phyloP scores from a whole-genome alignment of 2,113 vertebrate genomes.

The Lepus americanus region DNA sequence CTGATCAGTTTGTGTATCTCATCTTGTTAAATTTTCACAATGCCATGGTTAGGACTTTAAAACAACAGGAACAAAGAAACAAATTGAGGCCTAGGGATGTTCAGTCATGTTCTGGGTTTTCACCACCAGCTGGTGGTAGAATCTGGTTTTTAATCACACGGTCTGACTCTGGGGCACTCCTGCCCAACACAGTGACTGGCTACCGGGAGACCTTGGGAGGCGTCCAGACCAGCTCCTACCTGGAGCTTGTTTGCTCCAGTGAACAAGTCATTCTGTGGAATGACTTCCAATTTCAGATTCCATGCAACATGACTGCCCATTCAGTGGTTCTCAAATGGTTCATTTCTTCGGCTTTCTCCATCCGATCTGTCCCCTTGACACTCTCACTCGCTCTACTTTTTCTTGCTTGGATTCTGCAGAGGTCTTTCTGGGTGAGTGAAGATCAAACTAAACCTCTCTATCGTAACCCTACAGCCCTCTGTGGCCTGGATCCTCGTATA shows the following conservation, averaged over 20 bases:
- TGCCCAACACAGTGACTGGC: neutral
- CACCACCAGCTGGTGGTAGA: neutral
- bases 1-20: neutral
- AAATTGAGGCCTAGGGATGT: neutral
- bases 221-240: fast-evolving
- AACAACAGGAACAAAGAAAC: neutral
- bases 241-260: neutral
- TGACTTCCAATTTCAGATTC: neutral
- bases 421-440: neutral
- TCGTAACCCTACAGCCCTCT: no score
- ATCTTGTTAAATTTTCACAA: neutral
- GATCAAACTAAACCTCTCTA: neutral
- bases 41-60: neutral
- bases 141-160: neutral
- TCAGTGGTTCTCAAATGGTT: neutral
- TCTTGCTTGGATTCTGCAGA: neutral
- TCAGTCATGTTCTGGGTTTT: no score
- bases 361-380: neutral
- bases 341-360: neutral
- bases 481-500: no score
- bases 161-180: neutral
- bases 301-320: neutral
- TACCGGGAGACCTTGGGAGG: neutral
- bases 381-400: neutral
- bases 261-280: neutral